Evolutionary conservation across 2,888 invertebrate species (phyloP), one percentile per base, ranked within the genome.

Genomic region (Drosophila neoperkinsi): DNA sequence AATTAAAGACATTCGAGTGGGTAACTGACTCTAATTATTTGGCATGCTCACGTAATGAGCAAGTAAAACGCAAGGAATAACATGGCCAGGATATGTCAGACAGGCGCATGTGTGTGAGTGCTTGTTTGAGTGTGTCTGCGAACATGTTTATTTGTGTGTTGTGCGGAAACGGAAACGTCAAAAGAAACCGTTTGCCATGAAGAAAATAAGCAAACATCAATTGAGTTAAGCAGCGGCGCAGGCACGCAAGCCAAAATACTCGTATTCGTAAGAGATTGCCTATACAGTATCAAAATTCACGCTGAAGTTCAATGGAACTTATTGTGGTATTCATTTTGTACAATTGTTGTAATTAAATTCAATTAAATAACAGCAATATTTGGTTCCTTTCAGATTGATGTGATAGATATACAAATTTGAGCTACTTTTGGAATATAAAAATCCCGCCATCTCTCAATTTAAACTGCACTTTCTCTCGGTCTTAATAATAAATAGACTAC

Each of bases 11-110:
- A 63, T 62, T 50, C 51, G 66, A 74, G 67, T 70, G 77, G 69
- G 88, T 84, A 85, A 85, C 87, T 85, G 90, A 87, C 89, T 87
- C 82, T 85, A 85, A 85, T 85, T 85, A 90, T 79, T 84, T 88
- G 90, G 84, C 16, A 87, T 84, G 88, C 77, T 38, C 71, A 75
- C 72, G 75, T 87, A 85, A 89, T 87, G 88, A 89, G 88, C 88
- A 85, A 90, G 88, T 89, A 79, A 75, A 77, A 72, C 77, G 82
- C 72, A 74, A 57, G 62, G 50, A 73, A 67, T 30, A 67, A 56
- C 57, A 55, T 53, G 36, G 52, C 34, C 56, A 52, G 63, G 60
- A 63, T 61, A 75, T 58, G 67, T 30, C 69, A 60, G 49, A 41
- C 52, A 74, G 33, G 46, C 36, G 36, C 16, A 30, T 28, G 30